Evolutionary conservation across 2,888 invertebrate species (phyloP), one percentile per base, ranked within the genome.

Genomic region (Drosophila paranaensis): DNA sequence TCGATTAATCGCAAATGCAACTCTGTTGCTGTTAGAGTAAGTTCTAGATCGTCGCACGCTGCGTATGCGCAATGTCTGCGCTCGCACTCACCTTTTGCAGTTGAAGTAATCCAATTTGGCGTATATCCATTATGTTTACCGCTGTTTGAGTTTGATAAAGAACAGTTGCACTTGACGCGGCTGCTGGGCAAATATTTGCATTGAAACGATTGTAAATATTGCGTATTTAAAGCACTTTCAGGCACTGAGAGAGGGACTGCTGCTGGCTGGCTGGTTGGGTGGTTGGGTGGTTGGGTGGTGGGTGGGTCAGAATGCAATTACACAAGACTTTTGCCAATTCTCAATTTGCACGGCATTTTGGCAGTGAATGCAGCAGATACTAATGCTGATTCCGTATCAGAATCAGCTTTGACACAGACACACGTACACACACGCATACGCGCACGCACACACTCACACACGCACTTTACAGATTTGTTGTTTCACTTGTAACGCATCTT

Each of bases 101-200:
- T 45, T 78, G 60, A 72, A 80, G 65, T 86, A 86, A 86, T 86
- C 86, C 86, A 83, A 86, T 81, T 80, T 68, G 77, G 46, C 58
- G 74, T 75, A 71, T 87, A 86, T 86, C 86, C 86, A 87, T 86
- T 77, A 71, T 87, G 77, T 74, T 73, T 64, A 55, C 64, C 66
- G 63, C 30, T 53, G 20, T 14, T 14, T 13, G 14, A 25, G 64
- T 46, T 66, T 55, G 54, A 60, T 60, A 58, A 53, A 46, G 53
- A 58, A 74, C 66, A 71, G 60, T 71, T 75, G 64, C 70, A 71
- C 71, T 71, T 42, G n/a, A 27, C 37, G 20, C 67, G 73, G 64
- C 73, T 57, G 74, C 63, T 56, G 46, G 42, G 63, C 54, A 63
- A 75, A 58, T 68, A 75, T 75, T 75, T 75, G 75, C 75, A 60